Evolutionary conservation across 2,888 invertebrate species (phyloP).

Genomic region (Gortyna flavago): DNA sequence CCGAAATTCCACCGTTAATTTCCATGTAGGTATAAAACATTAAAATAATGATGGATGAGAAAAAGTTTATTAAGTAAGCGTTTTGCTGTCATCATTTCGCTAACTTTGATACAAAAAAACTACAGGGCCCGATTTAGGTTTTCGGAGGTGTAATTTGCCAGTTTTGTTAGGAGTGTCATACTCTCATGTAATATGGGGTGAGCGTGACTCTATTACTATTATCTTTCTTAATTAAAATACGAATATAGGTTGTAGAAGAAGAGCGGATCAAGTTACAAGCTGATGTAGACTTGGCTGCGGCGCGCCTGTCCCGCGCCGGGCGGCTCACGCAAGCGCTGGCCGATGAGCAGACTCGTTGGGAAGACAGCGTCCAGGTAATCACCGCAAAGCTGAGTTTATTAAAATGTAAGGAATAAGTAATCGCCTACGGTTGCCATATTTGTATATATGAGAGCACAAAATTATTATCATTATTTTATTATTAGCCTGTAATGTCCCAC

Average conservation of each 20-base stretch:
- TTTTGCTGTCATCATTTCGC: not conserved
- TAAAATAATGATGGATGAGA: not conserved
- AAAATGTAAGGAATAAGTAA: not conserved
- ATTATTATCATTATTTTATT: no score
- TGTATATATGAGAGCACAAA: not conserved
- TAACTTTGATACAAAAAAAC: no score
- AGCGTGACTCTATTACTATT: not conserved
- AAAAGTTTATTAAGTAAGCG: not conserved
- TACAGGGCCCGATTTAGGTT: no score
- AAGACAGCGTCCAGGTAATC: conserved; percentile 91
- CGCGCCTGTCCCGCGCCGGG: conserved; percentile 94
- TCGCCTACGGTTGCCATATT: not conserved
- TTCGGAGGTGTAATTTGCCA: not conserved
- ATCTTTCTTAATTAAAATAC: not conserved
- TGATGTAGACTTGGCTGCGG: conserved; percentile 94
- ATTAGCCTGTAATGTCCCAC: no score
- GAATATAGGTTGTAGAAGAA: conserved; percentile 90
- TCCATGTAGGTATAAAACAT: not conserved
- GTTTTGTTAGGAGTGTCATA: not conserved
- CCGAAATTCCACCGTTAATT: not conserved
- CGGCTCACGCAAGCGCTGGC: conserved; percentile 96
- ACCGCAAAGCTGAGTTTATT: not conserved
- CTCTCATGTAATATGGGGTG: not conserved
- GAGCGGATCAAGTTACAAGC: conserved; percentile 94
- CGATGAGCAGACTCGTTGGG: conserved; percentile 96